These are phyloP conservation scores for Eonycteris spelaea DNA, from an alignment of 2,113 vertebrate species.

Conservation along the genomic window DNA sequence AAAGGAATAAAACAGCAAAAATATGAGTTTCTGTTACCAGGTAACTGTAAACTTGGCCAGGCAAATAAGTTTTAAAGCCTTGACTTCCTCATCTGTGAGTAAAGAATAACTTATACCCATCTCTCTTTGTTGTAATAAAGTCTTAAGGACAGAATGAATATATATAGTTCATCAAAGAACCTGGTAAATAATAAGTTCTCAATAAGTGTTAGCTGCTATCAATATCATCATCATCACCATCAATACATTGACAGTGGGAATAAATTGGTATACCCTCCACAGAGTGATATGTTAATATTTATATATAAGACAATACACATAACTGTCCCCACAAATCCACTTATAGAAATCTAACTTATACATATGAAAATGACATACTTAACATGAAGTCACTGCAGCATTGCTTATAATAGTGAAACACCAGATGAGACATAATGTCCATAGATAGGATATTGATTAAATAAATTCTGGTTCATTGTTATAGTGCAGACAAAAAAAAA, in stretches of 20 bases:
- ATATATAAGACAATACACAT: not conserved
- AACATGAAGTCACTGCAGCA: not conserved
- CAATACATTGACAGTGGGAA: not conserved
- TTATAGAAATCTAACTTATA: not conserved
- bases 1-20: constrained; percentile 22
- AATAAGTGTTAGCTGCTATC: not conserved
- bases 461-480: not conserved
- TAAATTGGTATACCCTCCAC: not conserved
- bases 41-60: not conserved
- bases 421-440: not conserved
- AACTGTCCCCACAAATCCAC: not conserved
- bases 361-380: not conserved
- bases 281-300: not conserved
- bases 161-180: not conserved
- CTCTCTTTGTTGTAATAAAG: not conserved
- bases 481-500: not conserved
- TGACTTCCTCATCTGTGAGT: not conserved
- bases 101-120: not conserved
- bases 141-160: not conserved
- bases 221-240: not conserved
- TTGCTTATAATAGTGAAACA: not conserved
- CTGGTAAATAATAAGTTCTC: not conserved
- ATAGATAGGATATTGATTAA: not conserved
- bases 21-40: not conserved
- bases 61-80: not conserved